Percentiles rank a stretch among this genome's conserved stretches.
Conservation (phyloP, 1,140 invertebrate species). For the Bombus breviceps region DNA sequence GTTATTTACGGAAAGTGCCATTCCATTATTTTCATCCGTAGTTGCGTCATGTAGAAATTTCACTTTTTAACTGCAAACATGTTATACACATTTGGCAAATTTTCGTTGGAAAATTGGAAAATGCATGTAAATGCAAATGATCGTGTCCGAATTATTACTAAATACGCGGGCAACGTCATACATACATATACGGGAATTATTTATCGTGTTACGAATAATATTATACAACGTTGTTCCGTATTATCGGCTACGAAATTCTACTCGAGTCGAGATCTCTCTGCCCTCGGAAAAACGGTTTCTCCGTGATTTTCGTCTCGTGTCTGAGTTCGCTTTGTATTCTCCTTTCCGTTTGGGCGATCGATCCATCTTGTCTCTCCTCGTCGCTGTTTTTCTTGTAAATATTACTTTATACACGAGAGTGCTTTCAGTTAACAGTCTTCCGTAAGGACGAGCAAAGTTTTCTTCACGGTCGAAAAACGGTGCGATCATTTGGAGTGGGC, state of each 20-base stretch:
- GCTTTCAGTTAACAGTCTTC: neutral
- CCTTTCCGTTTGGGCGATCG: neutral
- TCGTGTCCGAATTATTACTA: no score
- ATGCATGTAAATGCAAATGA: no score
- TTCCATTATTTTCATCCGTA: neutral
- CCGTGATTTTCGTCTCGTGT: neutral
- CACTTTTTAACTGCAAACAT: no score
- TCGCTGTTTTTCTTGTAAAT: constrained; percentile 6
- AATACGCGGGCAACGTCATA: no score
- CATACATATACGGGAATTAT: no score
- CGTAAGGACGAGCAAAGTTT: neutral
- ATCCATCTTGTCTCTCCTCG: neutral
- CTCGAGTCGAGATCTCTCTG: neutral
- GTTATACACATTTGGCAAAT: no score
- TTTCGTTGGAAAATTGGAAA: no score
- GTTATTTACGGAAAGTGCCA: neutral
- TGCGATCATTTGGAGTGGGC: neutral
- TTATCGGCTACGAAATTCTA: neutral
- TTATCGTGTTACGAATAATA: no score
- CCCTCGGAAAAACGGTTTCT: no score
- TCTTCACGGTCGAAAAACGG: neutral
- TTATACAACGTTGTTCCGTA: no score
- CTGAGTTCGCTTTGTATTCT: neutral
- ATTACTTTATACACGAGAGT: neutral
- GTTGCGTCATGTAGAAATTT: no score